Conservation (phyloP, 2,888 invertebrate genomes). For the Hartigia nigra region DNA sequence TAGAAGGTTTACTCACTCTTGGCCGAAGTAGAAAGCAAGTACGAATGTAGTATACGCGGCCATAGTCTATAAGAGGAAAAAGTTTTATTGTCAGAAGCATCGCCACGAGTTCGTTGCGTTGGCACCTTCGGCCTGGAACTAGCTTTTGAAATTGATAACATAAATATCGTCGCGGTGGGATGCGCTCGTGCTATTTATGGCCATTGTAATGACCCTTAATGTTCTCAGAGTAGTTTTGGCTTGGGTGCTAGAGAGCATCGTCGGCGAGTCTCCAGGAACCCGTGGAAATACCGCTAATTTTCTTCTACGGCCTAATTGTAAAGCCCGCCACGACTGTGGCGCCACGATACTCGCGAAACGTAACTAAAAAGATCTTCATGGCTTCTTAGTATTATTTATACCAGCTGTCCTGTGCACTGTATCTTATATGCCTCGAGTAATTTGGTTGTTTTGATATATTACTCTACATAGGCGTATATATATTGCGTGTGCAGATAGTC, state of each 20-base stretch:
- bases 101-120: slow-evolving; percentile 9
- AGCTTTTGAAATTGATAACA: slow-evolving; percentile 57
- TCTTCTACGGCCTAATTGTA: slow-evolving; percentile 31
- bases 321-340: neutral
- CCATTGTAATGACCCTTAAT: slow-evolving; percentile 64
- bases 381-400: neutral
- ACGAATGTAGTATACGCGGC: neutral
- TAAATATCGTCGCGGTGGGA: slow-evolving; percentile 59
- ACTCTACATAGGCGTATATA: neutral
- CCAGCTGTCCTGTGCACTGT: neutral
- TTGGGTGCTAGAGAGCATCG: slow-evolving; percentile 19
- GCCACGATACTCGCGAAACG: neutral
- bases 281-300: slow-evolving; percentile 53
- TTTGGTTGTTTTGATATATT: neutral
- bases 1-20: neutral
- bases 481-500: neutral
- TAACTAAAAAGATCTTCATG: neutral
- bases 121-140: slow-evolving; percentile 23
- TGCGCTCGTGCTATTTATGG: slow-evolving; percentile 57
- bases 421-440: neutral
- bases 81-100: neutral
- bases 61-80: neutral
- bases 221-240: slow-evolving; percentile 60
- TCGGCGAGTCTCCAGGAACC: slow-evolving; percentile 20
- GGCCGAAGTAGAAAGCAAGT: neutral